Conservation (phyloP, 2,888 invertebrate species). For the Agapostemon virescens region DNA sequence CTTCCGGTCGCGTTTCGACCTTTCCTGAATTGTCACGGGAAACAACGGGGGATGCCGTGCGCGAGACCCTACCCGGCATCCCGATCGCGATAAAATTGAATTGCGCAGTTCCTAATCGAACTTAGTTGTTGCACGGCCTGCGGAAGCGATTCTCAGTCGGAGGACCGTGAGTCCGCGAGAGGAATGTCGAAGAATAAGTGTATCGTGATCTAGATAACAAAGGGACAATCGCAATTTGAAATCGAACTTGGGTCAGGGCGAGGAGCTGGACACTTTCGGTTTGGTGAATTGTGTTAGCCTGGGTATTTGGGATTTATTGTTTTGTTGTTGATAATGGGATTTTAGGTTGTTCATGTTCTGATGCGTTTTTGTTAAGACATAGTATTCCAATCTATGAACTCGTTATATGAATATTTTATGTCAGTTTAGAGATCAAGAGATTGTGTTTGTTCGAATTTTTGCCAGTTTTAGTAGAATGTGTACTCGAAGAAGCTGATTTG, state of each 20-base stretch:
- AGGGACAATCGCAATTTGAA: neutral
- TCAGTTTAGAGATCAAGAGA: no score
- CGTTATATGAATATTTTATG: no score
- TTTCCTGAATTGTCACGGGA: neutral
- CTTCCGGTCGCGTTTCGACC: constrained; percentile 3
- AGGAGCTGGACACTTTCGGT: neutral
- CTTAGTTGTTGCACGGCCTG: constrained; percentile 4
- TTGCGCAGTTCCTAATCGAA: constrained; percentile 4
- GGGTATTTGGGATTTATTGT: neutral
- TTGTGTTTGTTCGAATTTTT: no score
- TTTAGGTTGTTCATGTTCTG: no score
- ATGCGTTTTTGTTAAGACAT: no score
- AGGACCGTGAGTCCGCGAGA: neutral
- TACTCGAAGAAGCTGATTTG: no score
- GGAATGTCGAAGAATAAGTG: neutral
- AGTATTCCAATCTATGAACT: no score
- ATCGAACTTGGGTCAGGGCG: neutral
- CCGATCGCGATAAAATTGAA: constrained; percentile 8
- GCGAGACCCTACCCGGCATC: neutral
- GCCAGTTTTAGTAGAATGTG: no score
- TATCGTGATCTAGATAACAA: neutral
- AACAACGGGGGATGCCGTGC: neutral
- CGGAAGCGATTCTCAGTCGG: neutral
- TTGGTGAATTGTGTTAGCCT: neutral
- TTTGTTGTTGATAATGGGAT: no score